Base-by-base conservation (phyloP, 2,888 invertebrate species). In the Microctonus aethiopoides region DNA sequence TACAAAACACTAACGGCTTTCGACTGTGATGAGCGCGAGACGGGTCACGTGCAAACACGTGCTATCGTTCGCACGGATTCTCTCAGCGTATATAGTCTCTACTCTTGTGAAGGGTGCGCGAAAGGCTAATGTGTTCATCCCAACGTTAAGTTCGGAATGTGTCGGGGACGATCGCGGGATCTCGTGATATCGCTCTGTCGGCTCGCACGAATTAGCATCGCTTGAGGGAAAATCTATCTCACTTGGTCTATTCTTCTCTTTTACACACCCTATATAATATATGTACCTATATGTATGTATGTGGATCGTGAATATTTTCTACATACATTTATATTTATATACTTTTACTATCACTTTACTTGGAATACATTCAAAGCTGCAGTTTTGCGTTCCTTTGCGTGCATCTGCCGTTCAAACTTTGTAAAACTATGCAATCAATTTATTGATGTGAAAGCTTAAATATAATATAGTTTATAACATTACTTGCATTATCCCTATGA, bases 31-130 rank as follows among this genome's bases (percentile, higher is more conserved):
- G 70, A 59, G 68, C 66, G 59, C 29, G 60, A 24, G 52, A 62
- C 65, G 68, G 61, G 67, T 75, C 65, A 75, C 69, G 72, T 72
- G 75, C 68, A 70, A 72, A 72, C 76, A 76, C 74, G 76, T 76
- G 76, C 74, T 75, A 74, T 70, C 70, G 74, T 73, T 76, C 76
- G 72, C 75, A 76, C 76, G 75, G 66, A 66, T 62, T 67, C 66
- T 36, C 65, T 32, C 46, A 41, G 32, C 34, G n/a, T n/a, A 39
- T n/a, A 39, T 41, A 56, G 56, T 11, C 26, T 52, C 52, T 57
- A 26, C 41, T 51, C 56, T 70, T 46, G 62, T 67, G 59, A 70
- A 66, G 70, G 66, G 70, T 70, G 46, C 16, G 16, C 46, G 66
- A 61, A 61, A 70, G 70, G 66, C 70, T 70, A 70, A 70, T 70